Base-by-base conservation (phyloP, 2,888 invertebrate species). In the Xestia rhomboidea region DNA sequence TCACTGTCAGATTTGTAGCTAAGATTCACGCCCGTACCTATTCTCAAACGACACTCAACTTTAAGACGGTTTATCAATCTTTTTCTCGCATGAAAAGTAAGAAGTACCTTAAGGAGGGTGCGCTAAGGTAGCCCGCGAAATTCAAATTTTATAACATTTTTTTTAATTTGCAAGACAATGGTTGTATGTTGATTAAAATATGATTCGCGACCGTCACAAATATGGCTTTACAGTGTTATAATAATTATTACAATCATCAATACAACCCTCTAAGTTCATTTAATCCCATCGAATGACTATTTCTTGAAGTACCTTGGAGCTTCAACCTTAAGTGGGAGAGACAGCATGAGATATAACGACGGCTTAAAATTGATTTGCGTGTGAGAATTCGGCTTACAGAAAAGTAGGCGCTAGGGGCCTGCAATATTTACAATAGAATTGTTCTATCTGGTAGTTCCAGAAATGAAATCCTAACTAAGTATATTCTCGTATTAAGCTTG, bases 401-500 rank as follows among this genome's bases (percentile, higher is more conserved):
- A 6, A 44, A 11, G 15, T 24, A 21, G 68, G 77, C 68, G n/a
- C 44, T 71, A 71, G 60, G 18, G 27, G 51, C 75, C 68, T n/a
- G 13, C 7, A 71, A 44, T 83, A 82, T 82, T 75, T 82, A 82
- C 82, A 82, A 83, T 49, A 82, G 83, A 82, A 82, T 83, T 79
- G 21, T 49, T 11, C 83, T 82, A 82, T 64, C 34, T 68, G 62
- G 38, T 18, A 44, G 10, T 24, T 7, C 49, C 34, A 70, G 24
- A 62, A 49, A 77, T 49, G 18, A 73, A 66, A 57, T 49, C 41
- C 18, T 73, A 27, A n/a, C 38, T 63, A 34, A 62, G 30, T 27
- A 63, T 3, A 49, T 34, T 15, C 13, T 77, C 34, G 34, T 69
- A 63, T n/a, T 57, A 27, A 46, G 18, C 27, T 51, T 38, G 24